Evolutionary conservation across 2,888 invertebrate genomes (phyloP), one percentile per base, ranked within the genome.

Genomic region (Macrophya alboannulata): DNA sequence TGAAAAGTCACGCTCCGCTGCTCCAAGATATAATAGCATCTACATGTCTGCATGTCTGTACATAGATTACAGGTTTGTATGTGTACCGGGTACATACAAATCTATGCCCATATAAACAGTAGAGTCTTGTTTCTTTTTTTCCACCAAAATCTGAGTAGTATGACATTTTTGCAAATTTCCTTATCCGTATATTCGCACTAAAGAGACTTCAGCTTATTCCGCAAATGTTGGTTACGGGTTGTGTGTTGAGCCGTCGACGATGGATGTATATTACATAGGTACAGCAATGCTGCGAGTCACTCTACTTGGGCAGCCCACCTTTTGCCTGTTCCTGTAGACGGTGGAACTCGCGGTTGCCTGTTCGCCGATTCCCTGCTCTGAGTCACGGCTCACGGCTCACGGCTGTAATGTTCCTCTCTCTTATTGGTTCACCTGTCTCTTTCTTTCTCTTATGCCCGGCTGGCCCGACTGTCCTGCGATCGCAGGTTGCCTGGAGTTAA

Each of bases 1-100:
- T 90, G 90, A 92, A 92, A 92, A 92, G 91, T 91, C 92, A 92
- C 89, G 92, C 91, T 92, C 90, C 88, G 91, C 85, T 90, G 90
- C 88, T 86, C 89, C 90, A 90, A 51, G 76, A 77, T 48, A 77
- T 51, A 76, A 74, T 45, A 45, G 72, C 21, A 74, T 74, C 17
- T 74, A 74, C 43, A 45, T 43, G 72, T 43, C 40, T 45, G 40
- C 40, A 71, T 74, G 43, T 10, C 43, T 74, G 10, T 74, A 25
- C 43, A 68, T 68, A 68, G 25, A 37, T 68, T 72, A 45, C n/a
- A 74, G 74, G 10, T 21, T 21, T 74, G 45, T 74, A 8, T 74
- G 9, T 40, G 31, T 71, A 62, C 4, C n/a, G 17, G 48, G 4
- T 48, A 48, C 10, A 48, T 12, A 48, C 48, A 37, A 37, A 25